Percentiles rank a stretch among this genome's conserved stretches.
These are phyloP conservation scores for Prinia subflava DNA, from an alignment of 2,113 vertebrate genomes.

Conservation along the genomic window DNA sequence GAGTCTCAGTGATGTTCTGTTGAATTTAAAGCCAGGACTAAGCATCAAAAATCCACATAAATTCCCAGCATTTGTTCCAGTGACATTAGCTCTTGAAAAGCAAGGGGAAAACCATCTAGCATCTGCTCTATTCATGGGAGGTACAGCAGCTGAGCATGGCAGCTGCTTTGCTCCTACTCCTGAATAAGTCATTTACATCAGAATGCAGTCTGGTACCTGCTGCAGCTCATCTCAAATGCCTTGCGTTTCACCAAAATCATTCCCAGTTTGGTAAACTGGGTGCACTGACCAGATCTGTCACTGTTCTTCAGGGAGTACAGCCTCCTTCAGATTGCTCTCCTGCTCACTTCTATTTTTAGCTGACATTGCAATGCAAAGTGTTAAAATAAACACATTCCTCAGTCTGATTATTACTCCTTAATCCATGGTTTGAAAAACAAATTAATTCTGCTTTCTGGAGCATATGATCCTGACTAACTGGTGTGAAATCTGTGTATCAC, in stretches of 20 bases:
- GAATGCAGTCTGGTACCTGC: constrained; percentile 9
- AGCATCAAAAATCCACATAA: background rate
- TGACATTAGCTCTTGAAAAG: constrained; percentile 3
- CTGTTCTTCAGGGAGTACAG: background rate
- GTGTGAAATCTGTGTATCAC: background rate
- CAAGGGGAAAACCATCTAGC: background rate
- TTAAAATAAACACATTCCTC: background rate
- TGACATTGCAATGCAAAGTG: background rate
- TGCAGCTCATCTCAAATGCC: background rate
- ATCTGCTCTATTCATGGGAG: constrained; percentile 32
- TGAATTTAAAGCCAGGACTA: background rate
- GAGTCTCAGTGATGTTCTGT: background rate
- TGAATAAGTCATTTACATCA: constrained; percentile 3
- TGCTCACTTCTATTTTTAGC: background rate
- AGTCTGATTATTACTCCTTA: background rate
- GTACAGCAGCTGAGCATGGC: constrained; percentile 16
- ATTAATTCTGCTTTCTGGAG: constrained; percentile 15
- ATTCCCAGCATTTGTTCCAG: background rate
- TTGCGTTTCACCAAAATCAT: background rate
- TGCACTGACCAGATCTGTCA: background rate
- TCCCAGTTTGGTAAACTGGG: background rate
- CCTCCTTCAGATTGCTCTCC: background rate
- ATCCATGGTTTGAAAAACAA: background rate
- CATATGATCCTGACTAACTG: background rate
- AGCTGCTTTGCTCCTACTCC: constrained; percentile 46